phyloP scores from a whole-genome alignment of 2,113 vertebrate genomes.

The Protomyctophum bolini region DNA sequence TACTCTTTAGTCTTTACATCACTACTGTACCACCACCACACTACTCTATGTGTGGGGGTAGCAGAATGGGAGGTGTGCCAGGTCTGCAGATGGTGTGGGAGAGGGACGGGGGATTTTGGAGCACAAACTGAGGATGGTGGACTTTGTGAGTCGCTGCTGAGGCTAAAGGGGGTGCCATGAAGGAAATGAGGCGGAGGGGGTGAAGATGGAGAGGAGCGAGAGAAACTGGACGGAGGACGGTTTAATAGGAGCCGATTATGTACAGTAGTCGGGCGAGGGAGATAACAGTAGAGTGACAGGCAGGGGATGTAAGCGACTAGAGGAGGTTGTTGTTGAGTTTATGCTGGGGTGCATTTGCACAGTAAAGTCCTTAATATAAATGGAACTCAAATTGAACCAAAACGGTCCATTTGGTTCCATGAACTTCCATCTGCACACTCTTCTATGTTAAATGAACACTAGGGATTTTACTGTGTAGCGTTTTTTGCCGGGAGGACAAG shows the following conservation, averaged over 20 bases:
- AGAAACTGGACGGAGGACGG: slow-evolving; percentile 31
- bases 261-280: background rate
- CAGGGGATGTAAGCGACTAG: background rate
- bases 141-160: slow-evolving; percentile 3
- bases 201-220: slow-evolving; percentile 16
- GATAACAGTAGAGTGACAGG: background rate
- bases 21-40: too few relatives aligned
- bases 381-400: too few relatives aligned
- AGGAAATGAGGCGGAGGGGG: slow-evolving; percentile 31
- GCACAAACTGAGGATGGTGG: slow-evolving; percentile 7
- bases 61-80: too few relatives aligned
- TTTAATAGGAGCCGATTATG: slow-evolving; percentile 48
- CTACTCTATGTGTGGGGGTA: too few relatives aligned
- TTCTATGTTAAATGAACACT: too few relatives aligned
- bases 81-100: background rate
- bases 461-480: background rate
- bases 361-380: too few relatives aligned
- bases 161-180: slow-evolving; percentile 9
- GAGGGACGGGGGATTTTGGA: background rate
- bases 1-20: too few relatives aligned
- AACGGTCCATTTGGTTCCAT: too few relatives aligned
- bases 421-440: too few relatives aligned
- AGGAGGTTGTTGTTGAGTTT: slow-evolving; percentile 8
- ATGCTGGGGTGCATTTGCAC: slow-evolving; percentile 8
- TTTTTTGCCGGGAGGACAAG: slow-evolving; percentile 9